Conservation (phyloP, 2,113 vertebrate species). For the Noturus placidus region DNA sequence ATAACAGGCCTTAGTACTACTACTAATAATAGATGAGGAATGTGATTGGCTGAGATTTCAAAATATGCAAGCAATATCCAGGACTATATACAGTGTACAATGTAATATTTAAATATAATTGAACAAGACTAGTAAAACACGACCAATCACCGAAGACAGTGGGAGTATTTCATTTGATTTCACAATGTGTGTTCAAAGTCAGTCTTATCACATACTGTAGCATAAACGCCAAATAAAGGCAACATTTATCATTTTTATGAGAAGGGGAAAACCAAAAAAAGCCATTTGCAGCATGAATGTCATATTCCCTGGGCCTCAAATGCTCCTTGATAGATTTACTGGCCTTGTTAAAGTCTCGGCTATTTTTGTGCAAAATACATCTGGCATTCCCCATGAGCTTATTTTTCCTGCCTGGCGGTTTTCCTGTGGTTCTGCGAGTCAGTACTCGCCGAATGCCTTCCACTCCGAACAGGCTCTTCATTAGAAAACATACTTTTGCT, state of each 20-base stretch:
- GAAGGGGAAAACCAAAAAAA: conserved; percentile 19
- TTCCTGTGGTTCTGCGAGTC: conserved; percentile 52
- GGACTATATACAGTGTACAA: background rate
- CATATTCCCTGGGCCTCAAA: background rate
- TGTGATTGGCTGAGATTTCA: background rate
- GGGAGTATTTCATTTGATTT: background rate
- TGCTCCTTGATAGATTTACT: conserved; percentile 48
- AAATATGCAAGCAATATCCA: background rate
- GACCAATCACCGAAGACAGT: background rate
- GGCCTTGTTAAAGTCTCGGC: conserved; percentile 48
- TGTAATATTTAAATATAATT: background rate
- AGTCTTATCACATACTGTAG: conserved; percentile 11
- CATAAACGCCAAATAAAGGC: conserved; percentile 13
- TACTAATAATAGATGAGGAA: background rate
- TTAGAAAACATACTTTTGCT: conserved; percentile 45
- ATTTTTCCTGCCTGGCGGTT: conserved; percentile 51
- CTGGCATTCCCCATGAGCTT: conserved; percentile 54
- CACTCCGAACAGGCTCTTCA: conserved; percentile 32
- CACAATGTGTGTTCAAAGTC: background rate
- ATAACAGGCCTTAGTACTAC: background rate
- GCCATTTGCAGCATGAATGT: conserved; percentile 31
- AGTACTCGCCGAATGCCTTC: conserved; percentile 52
- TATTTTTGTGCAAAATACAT: conserved; percentile 55
- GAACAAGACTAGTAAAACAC: background rate
- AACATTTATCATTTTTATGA: conserved; percentile 6